phyloP scores from a whole-genome alignment of 1,140 invertebrate species.

The Geopemphigus sp. region DNA sequence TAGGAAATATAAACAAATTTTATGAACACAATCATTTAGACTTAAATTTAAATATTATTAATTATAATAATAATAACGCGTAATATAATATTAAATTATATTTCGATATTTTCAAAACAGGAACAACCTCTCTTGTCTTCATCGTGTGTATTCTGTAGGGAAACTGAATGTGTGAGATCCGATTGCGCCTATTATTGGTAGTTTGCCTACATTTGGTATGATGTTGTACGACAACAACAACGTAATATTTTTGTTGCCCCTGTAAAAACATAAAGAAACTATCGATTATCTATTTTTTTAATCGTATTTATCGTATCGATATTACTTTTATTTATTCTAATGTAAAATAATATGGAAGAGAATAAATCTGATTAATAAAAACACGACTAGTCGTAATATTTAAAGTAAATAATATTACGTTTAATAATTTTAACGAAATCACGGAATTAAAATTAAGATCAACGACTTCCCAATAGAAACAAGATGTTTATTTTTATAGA shows the following conservation, averaged over 20 bases:
- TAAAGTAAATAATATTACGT: neutral
- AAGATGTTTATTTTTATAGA: neutral
- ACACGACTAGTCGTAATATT: neutral
- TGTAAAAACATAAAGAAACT: conserved; percentile 61
- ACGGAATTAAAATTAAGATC: neutral
- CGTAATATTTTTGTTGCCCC: conserved; percentile 89
- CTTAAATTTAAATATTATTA: conserved; percentile 16
- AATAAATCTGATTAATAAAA: neutral
- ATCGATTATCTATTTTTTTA: neutral
- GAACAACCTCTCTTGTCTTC: conserved; percentile 52
- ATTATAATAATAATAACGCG: neutral
- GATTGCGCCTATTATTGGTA: conserved; percentile 79
- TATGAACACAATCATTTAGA: conserved; percentile 3
- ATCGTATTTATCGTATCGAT: conserved; percentile 1
- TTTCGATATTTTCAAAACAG: conserved; percentile 33
- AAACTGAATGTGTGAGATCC: conserved; percentile 86
- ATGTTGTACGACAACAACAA: conserved; percentile 96
- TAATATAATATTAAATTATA: conserved; percentile 2
- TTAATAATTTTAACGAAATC: neutral
- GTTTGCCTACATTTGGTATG: conserved; percentile 93
- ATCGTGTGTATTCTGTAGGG: conserved; percentile 83
- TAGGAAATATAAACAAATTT: conserved; percentile 5
- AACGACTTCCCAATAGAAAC: neutral
- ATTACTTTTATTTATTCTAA: neutral
- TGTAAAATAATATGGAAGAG: neutral